A percentile compares a stretch with the other conserved stretches of the same genome.
Evolutionary conservation across 2,113 vertebrate genomes (phyloP).

Genomic region (Passer montanus): DNA sequence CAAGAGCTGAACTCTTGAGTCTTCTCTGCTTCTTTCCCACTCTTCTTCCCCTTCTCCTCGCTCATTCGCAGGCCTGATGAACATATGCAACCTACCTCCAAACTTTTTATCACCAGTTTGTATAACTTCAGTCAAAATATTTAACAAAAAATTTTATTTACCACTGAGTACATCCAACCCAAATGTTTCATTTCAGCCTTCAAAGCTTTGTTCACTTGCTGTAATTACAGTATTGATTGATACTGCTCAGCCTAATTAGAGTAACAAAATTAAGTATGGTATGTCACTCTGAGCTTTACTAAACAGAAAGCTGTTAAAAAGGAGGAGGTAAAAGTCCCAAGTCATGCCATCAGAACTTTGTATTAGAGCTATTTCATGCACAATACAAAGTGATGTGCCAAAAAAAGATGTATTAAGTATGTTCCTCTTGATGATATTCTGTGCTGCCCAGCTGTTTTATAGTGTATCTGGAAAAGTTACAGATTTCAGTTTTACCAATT

Average conservation of each 20-base stretch:
- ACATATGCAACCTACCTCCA: background rate
- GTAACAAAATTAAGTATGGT: background rate
- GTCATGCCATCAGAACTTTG: background rate
- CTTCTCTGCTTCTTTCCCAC: background rate
- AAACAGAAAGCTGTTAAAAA: background rate
- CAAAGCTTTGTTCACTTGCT: background rate
- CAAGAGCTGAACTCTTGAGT: background rate
- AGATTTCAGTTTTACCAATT: background rate
- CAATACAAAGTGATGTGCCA: background rate
- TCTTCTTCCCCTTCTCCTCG: background rate
- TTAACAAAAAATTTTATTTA: background rate
- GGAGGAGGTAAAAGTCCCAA: background rate
- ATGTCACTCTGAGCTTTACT: background rate
- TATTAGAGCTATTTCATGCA: background rate
- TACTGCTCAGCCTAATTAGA: background rate
- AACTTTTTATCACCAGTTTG: background rate
- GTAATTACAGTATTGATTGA: background rate
- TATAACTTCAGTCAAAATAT: conserved; percentile 22
- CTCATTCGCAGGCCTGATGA: background rate
- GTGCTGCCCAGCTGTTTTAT: background rate
- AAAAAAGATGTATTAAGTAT: background rate
- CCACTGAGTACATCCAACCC: background rate
- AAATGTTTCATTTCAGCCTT: background rate
- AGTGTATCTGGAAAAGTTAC: background rate
- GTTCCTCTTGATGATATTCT: background rate